Base-by-base conservation (phyloP, 2,888 invertebrate species). In the Nephrotoma guestfalica region DNA sequence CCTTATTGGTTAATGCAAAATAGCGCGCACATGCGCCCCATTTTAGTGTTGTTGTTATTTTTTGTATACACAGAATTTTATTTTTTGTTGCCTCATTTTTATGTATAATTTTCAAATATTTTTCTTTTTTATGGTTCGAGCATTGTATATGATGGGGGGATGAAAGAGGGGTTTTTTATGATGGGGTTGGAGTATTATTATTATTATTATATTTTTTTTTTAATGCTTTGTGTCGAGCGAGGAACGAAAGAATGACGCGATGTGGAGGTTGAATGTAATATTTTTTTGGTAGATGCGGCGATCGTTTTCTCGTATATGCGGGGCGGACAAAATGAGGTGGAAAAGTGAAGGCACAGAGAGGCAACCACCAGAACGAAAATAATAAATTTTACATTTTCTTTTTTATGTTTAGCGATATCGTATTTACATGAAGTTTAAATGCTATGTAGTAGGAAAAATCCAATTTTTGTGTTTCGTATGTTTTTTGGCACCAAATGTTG, bases 1-100 rank as follows among this genome's bases (percentile, higher is more conserved):
- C 84, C 84, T 84, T 84, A 84, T 84, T 84, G 84, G 84, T 42
- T 42, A 84, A 84, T 84, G 84, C 84, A 84, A 84, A 84, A 84
- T 15, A 84, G 42, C 84, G 84, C 84, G 84, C 84, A 41, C 84
- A 84, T 41, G 41, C 41, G 84, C 42, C 41, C 42, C 84, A 18
- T 30, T 30, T 71, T 41, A 41, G 6, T 84, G 41, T 40, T 41
- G 13, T 41, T 84, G 84, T 41, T 84, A 41, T 41, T 84, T 15
- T 84, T 41, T 84, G 5, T 83, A 83, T 83, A 51, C 51, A 83
- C 41, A 41, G 13, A 40, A 41, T 84, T 84, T 41, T 84, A 13
- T 41, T 84, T 84, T 84, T 83, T 84, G 2, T 41, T 41, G 41
- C 41, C 42, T 84, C 84, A 84, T 84, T 84, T 84, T 84, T 84